Percentiles rank a stretch among this genome's conserved stretches.
phyloP scores from a whole-genome alignment of 2,888 invertebrate species.

The Epirrhoe alternata region DNA sequence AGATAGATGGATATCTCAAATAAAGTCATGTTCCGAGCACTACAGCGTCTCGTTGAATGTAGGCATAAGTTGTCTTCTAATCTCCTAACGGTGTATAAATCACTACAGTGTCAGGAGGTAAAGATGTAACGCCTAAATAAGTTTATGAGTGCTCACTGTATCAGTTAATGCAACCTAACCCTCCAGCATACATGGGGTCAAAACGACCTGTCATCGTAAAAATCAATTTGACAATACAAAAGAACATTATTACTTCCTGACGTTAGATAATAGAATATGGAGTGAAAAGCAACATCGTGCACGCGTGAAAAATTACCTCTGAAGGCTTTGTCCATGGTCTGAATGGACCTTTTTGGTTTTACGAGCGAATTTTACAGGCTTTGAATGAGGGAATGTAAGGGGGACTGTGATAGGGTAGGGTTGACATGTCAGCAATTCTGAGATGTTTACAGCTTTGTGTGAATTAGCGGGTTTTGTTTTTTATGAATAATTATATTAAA shows the following conservation, averaged over 20 bases:
- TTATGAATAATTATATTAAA: not conserved
- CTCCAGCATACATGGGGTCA: constrained; percentile 24
- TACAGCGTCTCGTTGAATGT: no score
- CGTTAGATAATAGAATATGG: constrained; percentile 52
- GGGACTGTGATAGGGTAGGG: constrained; percentile 39
- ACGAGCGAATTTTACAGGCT: constrained; percentile 45
- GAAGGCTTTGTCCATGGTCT: constrained; percentile 40
- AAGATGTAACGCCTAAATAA: no score
- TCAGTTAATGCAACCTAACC: constrained; percentile 25
- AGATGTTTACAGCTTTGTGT: constrained; percentile 3
- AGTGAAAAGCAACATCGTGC: constrained; percentile 43
- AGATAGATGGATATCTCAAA: no score
- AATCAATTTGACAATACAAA: constrained; percentile 53
- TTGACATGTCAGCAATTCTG: constrained; percentile 13
- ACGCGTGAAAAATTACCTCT: constrained; percentile 45
- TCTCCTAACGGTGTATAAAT: no score
- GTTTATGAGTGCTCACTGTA: not conserved
- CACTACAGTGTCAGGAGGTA: no score
- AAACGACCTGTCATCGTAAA: constrained; percentile 40
- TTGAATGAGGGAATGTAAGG: constrained; percentile 41
- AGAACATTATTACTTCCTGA: constrained; percentile 54
- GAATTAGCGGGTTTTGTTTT: constrained; percentile 3
- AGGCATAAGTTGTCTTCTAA: no score
- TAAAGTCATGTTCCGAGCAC: no score
- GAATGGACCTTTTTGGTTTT: constrained; percentile 41